Evolutionary conservation across 2,113 vertebrate species (phyloP).

Genomic region (Sylvicapra grimmia): DNA sequence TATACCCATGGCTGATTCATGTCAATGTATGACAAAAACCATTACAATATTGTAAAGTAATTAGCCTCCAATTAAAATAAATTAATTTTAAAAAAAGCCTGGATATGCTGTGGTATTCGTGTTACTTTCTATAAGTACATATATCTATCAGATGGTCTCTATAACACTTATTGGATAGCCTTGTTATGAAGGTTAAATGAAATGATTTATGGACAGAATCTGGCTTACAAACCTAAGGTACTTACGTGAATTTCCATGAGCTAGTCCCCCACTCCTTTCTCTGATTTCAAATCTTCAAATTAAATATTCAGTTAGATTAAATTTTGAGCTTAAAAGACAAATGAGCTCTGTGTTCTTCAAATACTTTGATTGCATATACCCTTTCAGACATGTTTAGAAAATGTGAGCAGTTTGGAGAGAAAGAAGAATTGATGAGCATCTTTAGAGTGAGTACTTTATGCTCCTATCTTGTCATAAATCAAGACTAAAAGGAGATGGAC

Average conservation of each 20-base stretch:
- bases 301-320: background rate
- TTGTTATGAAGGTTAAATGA: background rate
- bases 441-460: background rate
- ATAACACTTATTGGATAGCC: background rate
- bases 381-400: background rate
- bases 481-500: background rate
- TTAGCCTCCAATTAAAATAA: background rate
- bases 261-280: background rate
- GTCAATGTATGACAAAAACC: background rate
- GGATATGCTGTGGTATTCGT: background rate
- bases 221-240: background rate
- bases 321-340: background rate
- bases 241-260: background rate
- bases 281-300: background rate
- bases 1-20: background rate
- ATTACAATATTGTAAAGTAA: background rate
- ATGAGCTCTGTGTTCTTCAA: background rate
- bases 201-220: background rate
- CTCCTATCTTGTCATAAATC: background rate
- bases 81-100: accelerated
- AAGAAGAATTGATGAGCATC: background rate
- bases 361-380: background rate
- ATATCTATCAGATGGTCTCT: background rate
- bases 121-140: background rate
- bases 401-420: background rate